Conservation (phyloP, 2,797 vertebrate species). For the Malurus splendens region DNA sequence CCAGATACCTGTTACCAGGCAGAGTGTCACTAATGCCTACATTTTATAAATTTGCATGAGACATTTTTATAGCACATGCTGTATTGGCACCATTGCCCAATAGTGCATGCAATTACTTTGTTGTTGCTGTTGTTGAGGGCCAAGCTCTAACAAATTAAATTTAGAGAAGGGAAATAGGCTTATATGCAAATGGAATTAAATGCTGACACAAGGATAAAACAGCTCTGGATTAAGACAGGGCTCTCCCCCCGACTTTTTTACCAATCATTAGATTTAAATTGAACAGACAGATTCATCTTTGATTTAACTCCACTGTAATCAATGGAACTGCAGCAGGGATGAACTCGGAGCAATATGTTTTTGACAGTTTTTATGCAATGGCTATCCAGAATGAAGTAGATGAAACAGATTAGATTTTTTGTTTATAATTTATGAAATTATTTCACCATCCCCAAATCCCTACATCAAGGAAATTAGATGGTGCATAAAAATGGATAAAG, state of each 20-base stretch:
- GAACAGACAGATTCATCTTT: slow-evolving; percentile 59
- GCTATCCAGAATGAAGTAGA: slow-evolving; percentile 51
- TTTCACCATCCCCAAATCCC: slow-evolving; percentile 45
- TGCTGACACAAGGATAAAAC: slow-evolving; percentile 70
- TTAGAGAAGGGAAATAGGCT: slow-evolving; percentile 65
- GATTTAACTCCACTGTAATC: slow-evolving; percentile 48
- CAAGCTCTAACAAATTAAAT: slow-evolving; percentile 71
- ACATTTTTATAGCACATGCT: slow-evolving; percentile 53
- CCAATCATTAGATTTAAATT: slow-evolving; percentile 65
- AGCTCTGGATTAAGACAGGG: slow-evolving; percentile 59
- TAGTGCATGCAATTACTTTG: slow-evolving; percentile 61
- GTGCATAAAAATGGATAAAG: slow-evolving; percentile 23
- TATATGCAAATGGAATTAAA: slow-evolving; percentile 74
- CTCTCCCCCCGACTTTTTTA: slow-evolving; percentile 43
- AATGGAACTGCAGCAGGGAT: slow-evolving; percentile 35
- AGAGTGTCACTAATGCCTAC: slow-evolving; percentile 52
- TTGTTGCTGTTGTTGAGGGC: slow-evolving; percentile 54
- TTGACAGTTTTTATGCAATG: slow-evolving; percentile 44
- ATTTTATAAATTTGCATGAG: slow-evolving; percentile 58
- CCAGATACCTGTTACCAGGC: slow-evolving; percentile 42
- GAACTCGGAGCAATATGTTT: slow-evolving; percentile 27
- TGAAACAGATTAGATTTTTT: slow-evolving; percentile 20
- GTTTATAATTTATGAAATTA: slow-evolving; percentile 61
- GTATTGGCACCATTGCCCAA: slow-evolving; percentile 57
- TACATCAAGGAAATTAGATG: slow-evolving; percentile 58